Evolutionary conservation across 2,113 vertebrate species (phyloP).

Genomic region (Cromileptes altivelis): DNA sequence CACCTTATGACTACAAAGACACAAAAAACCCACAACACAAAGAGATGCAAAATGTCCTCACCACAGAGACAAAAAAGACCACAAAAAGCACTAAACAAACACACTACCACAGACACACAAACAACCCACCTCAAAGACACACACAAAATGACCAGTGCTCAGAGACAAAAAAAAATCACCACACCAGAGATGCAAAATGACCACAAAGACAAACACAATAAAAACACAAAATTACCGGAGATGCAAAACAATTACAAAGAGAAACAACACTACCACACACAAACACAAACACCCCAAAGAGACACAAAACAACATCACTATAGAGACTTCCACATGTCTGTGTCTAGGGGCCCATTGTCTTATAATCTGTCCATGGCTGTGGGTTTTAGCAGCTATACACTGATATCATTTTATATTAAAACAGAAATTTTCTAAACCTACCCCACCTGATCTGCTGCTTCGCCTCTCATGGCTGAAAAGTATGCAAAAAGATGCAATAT

Average conservation of each 20-base stretch:
- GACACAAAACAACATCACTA: not conserved
- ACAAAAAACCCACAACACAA: not conserved
- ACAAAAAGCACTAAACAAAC: no score
- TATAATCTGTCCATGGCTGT: not conserved
- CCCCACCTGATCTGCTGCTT: not conserved
- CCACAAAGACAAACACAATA: no score
- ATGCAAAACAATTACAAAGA: no score
- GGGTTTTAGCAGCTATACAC: not conserved
- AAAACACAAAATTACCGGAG: no score
- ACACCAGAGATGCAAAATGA: not conserved
- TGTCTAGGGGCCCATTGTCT: not conserved
- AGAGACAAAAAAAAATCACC: no score
- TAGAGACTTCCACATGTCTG: not conserved
- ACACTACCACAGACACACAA: no score
- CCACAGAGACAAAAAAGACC: no score
- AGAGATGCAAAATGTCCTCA: not conserved
- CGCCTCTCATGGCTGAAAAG: not conserved
- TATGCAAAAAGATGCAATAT: conserved; percentile 36
- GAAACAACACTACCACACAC: no score
- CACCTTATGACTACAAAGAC: not conserved
- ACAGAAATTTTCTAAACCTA: not conserved
- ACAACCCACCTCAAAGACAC: no score
- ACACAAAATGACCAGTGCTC: no score
- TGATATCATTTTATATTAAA: not conserved
- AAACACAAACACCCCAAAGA: no score